Conservation (phyloP, 2,797 vertebrate species). For the Xyrichtys novacula region DNA sequence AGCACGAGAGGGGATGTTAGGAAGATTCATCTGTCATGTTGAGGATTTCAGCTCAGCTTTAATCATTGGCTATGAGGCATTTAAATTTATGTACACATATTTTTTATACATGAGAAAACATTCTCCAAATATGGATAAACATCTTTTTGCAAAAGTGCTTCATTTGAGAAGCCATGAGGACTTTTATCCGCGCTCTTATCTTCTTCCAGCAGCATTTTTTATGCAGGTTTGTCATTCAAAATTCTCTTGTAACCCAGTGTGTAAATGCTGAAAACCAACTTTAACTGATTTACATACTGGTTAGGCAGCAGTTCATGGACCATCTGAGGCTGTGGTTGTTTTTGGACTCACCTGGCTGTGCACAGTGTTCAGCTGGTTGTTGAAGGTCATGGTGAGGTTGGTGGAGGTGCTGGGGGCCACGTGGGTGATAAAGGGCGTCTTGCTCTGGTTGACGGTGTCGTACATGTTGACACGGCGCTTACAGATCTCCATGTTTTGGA, state of each 20-base stretch:
- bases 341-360: slow-evolving; percentile 83
- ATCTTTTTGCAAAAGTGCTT: too few species aligned
- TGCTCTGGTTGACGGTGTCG: slow-evolving; percentile 99
- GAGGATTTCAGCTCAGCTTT: background rate
- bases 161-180: background rate
- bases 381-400: slow-evolving; percentile 99
- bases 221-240: background rate
- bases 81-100: too few species aligned
- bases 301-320: background rate
- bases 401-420: slow-evolving; percentile 98
- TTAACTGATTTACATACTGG: slow-evolving; percentile 19
- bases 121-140: too few species aligned
- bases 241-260: background rate
- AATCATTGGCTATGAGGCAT: slow-evolving; percentile 20
- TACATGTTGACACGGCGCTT: slow-evolving; percentile 98
- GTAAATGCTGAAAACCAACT: slow-evolving; percentile 17
- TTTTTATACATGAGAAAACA: background rate
- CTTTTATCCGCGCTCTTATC: background rate
- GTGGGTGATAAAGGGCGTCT: slow-evolving; percentile 98
- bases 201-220: slow-evolving; percentile 1
- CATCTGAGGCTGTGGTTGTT: background rate
- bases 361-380: slow-evolving; percentile 99
- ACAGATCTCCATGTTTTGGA: slow-evolving; percentile 99
- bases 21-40: slow-evolving; percentile 10
- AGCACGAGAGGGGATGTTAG: background rate